phyloP scores from a whole-genome alignment of 2,797 vertebrate species.

The Gallirallus australis region DNA sequence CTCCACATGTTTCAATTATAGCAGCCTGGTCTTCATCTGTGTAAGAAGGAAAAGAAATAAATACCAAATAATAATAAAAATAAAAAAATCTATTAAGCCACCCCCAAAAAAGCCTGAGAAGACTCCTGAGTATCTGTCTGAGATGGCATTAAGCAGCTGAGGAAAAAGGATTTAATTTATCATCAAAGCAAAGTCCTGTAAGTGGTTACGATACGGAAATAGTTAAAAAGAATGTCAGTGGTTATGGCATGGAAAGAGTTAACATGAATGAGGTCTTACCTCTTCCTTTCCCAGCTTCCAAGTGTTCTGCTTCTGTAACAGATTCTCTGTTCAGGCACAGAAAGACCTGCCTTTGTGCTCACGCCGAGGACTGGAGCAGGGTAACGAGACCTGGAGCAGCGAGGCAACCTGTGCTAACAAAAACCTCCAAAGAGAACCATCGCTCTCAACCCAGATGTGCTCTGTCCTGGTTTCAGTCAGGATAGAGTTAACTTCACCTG shows the following conservation, averaged over 20 bases:
- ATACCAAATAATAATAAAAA: not conserved
- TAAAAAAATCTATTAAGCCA: too few species aligned
- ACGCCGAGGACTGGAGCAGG: not conserved
- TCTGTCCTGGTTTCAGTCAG: not conserved
- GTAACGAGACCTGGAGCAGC: not conserved
- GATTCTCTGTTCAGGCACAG: not conserved
- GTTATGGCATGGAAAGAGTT: not conserved
- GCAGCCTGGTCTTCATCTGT: not conserved
- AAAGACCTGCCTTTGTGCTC: not conserved
- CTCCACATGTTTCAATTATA: not conserved
- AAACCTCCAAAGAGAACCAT: not conserved
- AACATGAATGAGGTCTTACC: not conserved
- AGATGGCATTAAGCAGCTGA: not conserved
- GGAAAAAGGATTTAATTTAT: not conserved
- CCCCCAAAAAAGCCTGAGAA: too few species aligned
- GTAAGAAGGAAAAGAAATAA: not conserved
- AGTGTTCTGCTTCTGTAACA: not conserved
- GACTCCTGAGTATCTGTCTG: not conserved
- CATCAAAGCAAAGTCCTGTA: not conserved
- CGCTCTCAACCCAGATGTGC: not conserved
- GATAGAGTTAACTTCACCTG: too few species aligned
- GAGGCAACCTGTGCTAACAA: not conserved
- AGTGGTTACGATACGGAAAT: not conserved
- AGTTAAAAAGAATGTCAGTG: not conserved
- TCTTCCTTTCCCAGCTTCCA: not conserved